phyloP scores from a whole-genome alignment of 2,113 vertebrate species.

The Charina bottae region DNA sequence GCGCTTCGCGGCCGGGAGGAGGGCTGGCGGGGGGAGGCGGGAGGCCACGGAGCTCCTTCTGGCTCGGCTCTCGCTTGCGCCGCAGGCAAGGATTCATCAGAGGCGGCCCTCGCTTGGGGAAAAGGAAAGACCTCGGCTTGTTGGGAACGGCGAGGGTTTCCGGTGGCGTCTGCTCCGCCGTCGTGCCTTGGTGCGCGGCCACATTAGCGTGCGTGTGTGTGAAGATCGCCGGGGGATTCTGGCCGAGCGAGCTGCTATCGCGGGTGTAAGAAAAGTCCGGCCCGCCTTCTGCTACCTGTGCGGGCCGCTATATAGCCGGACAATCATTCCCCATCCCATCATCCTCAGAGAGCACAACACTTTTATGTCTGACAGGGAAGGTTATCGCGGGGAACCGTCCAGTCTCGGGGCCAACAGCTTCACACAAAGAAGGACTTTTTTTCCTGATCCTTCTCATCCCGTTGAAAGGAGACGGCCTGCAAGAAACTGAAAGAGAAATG shows the following conservation, averaged over 20 bases:
- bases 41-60: constrained; percentile 29
- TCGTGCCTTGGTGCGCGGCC: too few species aligned
- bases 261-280: too few species aligned
- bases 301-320: too few species aligned
- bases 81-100: not conserved
- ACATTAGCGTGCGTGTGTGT: not conserved
- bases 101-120: not conserved
- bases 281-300: too few species aligned
- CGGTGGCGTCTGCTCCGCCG: too few species aligned
- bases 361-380: too few species aligned
- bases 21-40: not conserved
- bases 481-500: not conserved
- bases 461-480: not conserved
- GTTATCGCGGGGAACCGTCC: too few species aligned
- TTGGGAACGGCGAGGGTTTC: not conserved
- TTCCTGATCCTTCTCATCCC: not conserved
- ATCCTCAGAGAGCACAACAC: too few species aligned
- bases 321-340: too few species aligned
- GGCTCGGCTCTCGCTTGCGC: not conserved
- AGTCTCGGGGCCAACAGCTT: not conserved
- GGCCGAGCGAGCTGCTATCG: too few species aligned
- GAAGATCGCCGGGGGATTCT: too few species aligned
- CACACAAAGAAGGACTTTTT: not conserved
- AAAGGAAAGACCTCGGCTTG: not conserved
- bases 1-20: not conserved